phyloP scores from a whole-genome alignment of 2,113 vertebrate species.

The Rhea pennata region DNA sequence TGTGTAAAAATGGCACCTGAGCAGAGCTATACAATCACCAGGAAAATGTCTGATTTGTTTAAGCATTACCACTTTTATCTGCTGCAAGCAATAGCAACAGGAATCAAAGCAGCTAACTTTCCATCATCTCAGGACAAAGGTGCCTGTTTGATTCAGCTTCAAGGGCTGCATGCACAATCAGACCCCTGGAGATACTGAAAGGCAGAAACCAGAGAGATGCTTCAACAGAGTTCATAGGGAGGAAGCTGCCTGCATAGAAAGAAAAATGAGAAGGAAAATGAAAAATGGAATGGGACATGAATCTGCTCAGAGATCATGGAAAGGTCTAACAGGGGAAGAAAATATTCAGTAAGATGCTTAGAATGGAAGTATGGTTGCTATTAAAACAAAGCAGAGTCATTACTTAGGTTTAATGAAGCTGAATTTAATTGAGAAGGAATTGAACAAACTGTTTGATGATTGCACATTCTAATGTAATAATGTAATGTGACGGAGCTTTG shows the following conservation, averaged over 20 bases:
- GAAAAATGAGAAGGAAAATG: conserved; percentile 14
- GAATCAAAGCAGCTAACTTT: conserved; percentile 67
- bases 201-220: conserved; percentile 36
- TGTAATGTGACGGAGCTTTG: neutral
- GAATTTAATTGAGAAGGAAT: conserved; percentile 58
- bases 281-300: neutral
- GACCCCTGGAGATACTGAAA: conserved; percentile 61
- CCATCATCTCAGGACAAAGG: conserved; percentile 61
- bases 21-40: conserved; percentile 18
- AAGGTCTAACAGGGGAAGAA: conserved; percentile 37
- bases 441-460: conserved; percentile 6
- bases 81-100: neutral
- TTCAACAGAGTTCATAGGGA: conserved; percentile 62
- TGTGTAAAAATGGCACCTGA: conserved; percentile 24
- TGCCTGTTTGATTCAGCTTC: conserved; percentile 67
- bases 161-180: conserved; percentile 69
- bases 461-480: neutral
- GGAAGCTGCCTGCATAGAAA: conserved; percentile 37
- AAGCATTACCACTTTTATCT: conserved; percentile 40
- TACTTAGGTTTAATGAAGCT: conserved; percentile 45
- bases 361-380: conserved; percentile 26
- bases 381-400: conserved; percentile 27
- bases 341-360: conserved; percentile 11
- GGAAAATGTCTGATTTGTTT: conserved; percentile 53
- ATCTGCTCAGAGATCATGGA: conserved; percentile 12